These are phyloP conservation scores for Cyanistes caeruleus DNA, from an alignment of 2,113 vertebrate species.

Conservation along the genomic window DNA sequence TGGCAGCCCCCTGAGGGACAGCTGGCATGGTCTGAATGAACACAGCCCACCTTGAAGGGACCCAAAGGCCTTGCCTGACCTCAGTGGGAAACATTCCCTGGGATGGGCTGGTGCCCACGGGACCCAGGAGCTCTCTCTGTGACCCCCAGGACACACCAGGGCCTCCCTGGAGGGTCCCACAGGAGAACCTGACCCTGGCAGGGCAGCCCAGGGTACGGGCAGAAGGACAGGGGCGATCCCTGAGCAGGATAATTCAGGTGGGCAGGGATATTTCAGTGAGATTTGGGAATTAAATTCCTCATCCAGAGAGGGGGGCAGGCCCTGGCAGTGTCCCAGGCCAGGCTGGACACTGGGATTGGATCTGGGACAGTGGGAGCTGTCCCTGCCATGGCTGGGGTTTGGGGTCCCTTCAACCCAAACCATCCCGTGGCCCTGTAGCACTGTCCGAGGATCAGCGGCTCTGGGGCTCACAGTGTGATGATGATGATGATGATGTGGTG, in stretches of 20 bases:
- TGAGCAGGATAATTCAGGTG: neutral
- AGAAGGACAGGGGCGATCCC: neutral
- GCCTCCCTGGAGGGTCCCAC: neutral
- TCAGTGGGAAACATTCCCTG: neutral
- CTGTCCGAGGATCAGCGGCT: fast-evolving
- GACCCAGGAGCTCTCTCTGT: fast-evolving
- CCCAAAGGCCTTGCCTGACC: neutral
- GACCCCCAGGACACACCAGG: neutral
- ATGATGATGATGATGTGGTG: neutral
- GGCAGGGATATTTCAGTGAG: neutral
- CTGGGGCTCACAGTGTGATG: neutral
- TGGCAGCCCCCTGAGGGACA: neutral
- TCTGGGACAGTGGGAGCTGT: neutral
- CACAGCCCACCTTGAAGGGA: neutral
- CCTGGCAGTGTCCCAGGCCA: neutral
- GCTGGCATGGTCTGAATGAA: neutral
- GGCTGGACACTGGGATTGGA: neutral
- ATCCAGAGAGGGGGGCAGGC: neutral
- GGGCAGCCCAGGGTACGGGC: neutral
- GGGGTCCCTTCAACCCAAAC: fast-evolving
- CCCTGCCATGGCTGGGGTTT: neutral
- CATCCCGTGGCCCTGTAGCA: neutral
- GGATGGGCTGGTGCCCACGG: neutral
- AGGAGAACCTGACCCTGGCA: neutral
- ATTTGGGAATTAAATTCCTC: neutral